These are phyloP conservation scores for Malthinus flaveolus DNA, from an alignment of 2,888 invertebrate genomes.

Conservation along the genomic window DNA sequence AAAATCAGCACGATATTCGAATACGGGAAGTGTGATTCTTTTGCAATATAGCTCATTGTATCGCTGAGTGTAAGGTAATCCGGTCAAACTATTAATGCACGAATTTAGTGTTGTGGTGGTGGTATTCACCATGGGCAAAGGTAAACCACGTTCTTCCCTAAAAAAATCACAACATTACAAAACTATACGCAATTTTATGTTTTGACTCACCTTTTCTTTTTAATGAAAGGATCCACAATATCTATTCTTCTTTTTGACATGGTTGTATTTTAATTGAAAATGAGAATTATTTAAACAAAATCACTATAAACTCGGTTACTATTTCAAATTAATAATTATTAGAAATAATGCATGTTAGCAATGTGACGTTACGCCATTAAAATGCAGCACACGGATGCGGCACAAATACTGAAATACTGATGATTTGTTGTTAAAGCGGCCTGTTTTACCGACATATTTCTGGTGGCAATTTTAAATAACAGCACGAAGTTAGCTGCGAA, in stretches of 20 bases:
- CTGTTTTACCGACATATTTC: no score
- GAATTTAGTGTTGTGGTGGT: slow-evolving; percentile 49
- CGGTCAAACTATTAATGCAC: slow-evolving; percentile 77
- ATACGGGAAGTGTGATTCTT: slow-evolving; percentile 91
- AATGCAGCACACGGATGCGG: no score
- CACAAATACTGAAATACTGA: no score
- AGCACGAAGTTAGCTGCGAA: no score
- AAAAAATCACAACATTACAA: slow-evolving; percentile 58
- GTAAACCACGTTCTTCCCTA: slow-evolving; percentile 63
- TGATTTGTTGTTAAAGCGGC: no score
- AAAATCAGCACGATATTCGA: slow-evolving; percentile 97
- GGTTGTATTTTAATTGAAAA: not conserved
- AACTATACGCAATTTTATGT: not conserved
- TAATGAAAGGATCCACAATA: slow-evolving; percentile 81
- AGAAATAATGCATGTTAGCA: no score
- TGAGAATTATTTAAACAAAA: no score
- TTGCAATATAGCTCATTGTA: slow-evolving; percentile 90
- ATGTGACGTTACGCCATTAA: no score
- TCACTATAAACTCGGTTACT: no score
- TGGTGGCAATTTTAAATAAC: no score
- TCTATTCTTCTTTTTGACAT: slow-evolving; percentile 89
- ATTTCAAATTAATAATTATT: no score
- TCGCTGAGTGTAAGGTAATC: slow-evolving; percentile 82
- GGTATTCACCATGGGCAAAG: slow-evolving; percentile 43
- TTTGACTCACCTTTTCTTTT: slow-evolving; percentile 70